A percentile compares a stretch with the other conserved stretches of the same genome.
Conservation (phyloP, 2,888 invertebrate species). For the Euplagia quadripunctaria region DNA sequence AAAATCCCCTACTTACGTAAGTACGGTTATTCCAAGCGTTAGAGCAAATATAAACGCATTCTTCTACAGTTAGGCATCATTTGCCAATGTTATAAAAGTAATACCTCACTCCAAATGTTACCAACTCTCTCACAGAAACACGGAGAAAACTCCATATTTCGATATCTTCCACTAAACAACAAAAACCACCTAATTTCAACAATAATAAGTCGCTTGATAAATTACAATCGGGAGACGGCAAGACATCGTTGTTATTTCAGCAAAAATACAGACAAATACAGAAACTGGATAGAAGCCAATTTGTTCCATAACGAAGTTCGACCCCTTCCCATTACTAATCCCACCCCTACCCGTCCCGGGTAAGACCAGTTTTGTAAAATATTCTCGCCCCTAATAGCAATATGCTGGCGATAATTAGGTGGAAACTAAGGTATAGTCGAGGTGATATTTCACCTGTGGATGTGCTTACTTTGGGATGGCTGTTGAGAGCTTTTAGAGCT, state of each 20-base stretch:
- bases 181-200: slow-evolving; percentile 48
- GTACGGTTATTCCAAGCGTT: too few species aligned
- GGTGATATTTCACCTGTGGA: slow-evolving; percentile 20
- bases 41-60: too few species aligned
- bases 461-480: not conserved
- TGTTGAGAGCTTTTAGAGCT: slow-evolving; percentile 4
- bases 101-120: too few species aligned
- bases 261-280: slow-evolving; percentile 53
- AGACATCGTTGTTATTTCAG: slow-evolving; percentile 61
- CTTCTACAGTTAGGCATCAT: not conserved
- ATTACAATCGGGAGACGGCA: slow-evolving; percentile 54
- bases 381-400: slow-evolving; percentile 48
- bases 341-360: not conserved
- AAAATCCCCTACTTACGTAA: too few species aligned
- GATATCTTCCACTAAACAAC: not conserved
- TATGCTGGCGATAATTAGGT: slow-evolving; percentile 55
- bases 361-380: slow-evolving; percentile 43
- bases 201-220: slow-evolving; percentile 58
- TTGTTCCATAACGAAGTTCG: slow-evolving; percentile 62
- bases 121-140: not conserved
- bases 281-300: slow-evolving; percentile 69
- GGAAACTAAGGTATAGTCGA: slow-evolving; percentile 40
- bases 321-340: slow-evolving; percentile 23
- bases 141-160: slow-evolving; percentile 1
- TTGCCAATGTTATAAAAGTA: not conserved